phyloP scores from a whole-genome alignment of 2,888 invertebrate genomes.

The Ochropleura leucogaster region DNA sequence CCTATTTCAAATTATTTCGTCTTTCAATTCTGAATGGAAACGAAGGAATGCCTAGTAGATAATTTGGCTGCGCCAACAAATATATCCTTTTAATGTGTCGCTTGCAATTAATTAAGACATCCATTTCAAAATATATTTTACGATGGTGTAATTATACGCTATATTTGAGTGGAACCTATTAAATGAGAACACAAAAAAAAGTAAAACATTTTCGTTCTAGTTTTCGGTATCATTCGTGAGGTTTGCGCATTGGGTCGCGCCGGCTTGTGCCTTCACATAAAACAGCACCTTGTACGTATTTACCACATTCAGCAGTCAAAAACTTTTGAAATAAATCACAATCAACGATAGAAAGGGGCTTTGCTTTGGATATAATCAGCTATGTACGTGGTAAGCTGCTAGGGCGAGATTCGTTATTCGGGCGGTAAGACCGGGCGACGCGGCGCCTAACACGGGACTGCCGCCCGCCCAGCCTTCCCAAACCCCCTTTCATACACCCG shows the following conservation, averaged over 20 bases:
- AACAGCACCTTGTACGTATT: conserved; percentile 72
- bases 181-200: conserved; percentile 44
- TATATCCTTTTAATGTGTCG: neutral
- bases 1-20: neutral
- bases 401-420: conserved; percentile 72
- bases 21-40: conserved; percentile 11
- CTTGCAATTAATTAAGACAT: neutral
- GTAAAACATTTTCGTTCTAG: conserved; percentile 74
- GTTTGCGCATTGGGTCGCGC: conserved; percentile 89
- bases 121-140: neutral
- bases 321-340: conserved; percentile 48
- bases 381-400: conserved; percentile 63
- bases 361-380: conserved; percentile 52
- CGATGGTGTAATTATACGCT: neutral
- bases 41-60: neutral
- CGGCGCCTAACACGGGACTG: conserved; percentile 89
- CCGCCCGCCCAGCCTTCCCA: conserved; percentile 79
- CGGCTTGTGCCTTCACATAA: conserved; percentile 77
- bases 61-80: conserved; percentile 20
- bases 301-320: conserved; percentile 38
- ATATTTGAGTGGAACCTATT: conserved; percentile 18
- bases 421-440: conserved; percentile 82
- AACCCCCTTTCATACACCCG: conserved; percentile 75
- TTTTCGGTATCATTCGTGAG: conserved; percentile 80
- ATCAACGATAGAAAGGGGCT: conserved; percentile 41